Evolutionary conservation across 2,797 vertebrate species (phyloP).

Genomic region (Cichlasoma orientale): DNA sequence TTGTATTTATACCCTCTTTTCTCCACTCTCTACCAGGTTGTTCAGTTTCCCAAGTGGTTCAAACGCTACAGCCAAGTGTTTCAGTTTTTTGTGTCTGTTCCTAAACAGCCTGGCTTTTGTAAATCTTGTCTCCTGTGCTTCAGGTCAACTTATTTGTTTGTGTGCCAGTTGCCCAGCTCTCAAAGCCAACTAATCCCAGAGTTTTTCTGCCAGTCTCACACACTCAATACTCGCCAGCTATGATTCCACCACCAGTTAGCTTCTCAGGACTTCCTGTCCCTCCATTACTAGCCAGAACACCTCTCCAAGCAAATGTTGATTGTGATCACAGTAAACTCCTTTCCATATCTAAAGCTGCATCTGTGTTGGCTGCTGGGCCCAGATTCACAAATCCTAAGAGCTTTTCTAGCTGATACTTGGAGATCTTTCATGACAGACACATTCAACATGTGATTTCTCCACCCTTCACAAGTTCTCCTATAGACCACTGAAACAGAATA

Average conservation of each 20-base stretch:
- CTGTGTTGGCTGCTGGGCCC: neutral
- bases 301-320: neutral
- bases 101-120: neutral
- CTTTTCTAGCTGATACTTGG: neutral
- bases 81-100: no score
- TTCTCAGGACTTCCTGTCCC: neutral
- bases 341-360: neutral
- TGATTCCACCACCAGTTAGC: neutral
- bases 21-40: neutral
- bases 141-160: neutral
- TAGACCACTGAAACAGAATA: neutral
- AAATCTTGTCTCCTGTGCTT: neutral
- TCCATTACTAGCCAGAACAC: neutral
- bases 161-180: neutral
- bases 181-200: neutral
- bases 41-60: neutral
- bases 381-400: neutral
- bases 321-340: neutral
- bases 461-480: neutral
- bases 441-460: neutral
- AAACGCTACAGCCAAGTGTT: no score
- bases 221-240: neutral
- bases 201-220: neutral
- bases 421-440: neutral
- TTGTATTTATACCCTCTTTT: neutral